These are phyloP conservation scores for Drusus annulatus DNA, from an alignment of 1,140 invertebrate genomes.

Conservation along the genomic window DNA sequence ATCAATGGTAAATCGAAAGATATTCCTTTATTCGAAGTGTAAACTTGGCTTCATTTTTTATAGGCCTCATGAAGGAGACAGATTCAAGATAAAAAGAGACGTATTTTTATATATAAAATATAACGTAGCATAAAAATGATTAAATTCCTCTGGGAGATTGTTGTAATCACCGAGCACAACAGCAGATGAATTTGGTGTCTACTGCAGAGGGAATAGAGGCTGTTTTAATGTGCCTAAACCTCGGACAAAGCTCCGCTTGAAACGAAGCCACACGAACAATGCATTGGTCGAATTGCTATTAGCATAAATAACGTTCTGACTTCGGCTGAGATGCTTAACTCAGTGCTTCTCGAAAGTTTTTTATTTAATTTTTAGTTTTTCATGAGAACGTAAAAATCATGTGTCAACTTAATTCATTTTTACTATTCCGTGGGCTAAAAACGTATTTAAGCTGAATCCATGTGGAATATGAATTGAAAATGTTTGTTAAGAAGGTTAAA, in stretches of 20 bases:
- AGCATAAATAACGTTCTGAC: conserved; percentile 56
- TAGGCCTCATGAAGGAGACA: not conserved
- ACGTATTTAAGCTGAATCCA: too few species aligned
- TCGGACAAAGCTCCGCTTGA: conserved; percentile 30
- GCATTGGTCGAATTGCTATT: conserved; percentile 55
- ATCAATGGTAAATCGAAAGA: too few species aligned
- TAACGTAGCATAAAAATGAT: conserved; percentile 43
- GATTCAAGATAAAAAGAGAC: conserved; percentile 12
- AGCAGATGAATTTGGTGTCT: conserved; percentile 24
- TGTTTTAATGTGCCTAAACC: conserved; percentile 31
- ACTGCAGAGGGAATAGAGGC: conserved; percentile 13
- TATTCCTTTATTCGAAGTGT: too few species aligned
- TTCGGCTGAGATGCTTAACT: conserved; percentile 25
- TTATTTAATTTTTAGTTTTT: not conserved
- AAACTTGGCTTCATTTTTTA: too few species aligned
- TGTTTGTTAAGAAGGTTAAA: too few species aligned
- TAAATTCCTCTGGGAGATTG: conserved; percentile 32
- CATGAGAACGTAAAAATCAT: too few species aligned
- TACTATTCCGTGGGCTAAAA: too few species aligned
- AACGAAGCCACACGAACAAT: conserved; percentile 50
- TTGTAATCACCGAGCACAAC: not conserved
- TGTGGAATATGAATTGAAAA: too few species aligned
- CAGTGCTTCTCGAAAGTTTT: conserved; percentile 7
- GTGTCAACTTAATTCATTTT: too few species aligned
- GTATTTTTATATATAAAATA: not conserved